Conservation (phyloP, 2,888 invertebrate species). For the Corbicula japonica region DNA sequence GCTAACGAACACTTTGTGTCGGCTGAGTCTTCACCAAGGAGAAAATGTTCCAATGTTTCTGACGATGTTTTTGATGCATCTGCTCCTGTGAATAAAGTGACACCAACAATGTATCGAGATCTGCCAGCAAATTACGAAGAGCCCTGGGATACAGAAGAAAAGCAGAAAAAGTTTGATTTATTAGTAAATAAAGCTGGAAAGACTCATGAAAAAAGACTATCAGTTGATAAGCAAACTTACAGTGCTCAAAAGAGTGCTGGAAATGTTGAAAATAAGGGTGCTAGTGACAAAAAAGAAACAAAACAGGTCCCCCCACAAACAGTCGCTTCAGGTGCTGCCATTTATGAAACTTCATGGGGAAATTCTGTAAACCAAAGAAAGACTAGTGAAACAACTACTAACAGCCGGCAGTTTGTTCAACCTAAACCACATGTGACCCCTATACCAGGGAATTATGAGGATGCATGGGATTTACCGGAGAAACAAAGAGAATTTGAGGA, state of each 20-base stretch:
- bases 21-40: background rate
- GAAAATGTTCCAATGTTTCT: constrained; percentile 25
- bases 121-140: constrained; percentile 71
- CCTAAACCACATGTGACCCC: constrained; percentile 10
- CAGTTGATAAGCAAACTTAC: constrained; percentile 26
- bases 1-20: background rate
- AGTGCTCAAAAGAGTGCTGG: background rate
- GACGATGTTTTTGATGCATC: constrained; percentile 36
- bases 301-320: background rate
- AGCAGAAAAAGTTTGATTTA: constrained; percentile 66
- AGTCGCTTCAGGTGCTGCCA: background rate
- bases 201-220: constrained; percentile 49
- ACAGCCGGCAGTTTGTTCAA: constrained; percentile 2
- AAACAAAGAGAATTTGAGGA: constrained; percentile 81
- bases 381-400: background rate
- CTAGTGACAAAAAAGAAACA: background rate
- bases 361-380: background rate
- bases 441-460: constrained; percentile 73
- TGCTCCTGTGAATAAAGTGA: constrained; percentile 5
- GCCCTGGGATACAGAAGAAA: constrained; percentile 77
- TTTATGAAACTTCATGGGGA: constrained; percentile 35
- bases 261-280: background rate
- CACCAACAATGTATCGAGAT: constrained; percentile 18
- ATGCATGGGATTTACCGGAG: constrained; percentile 81
- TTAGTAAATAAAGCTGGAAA: constrained; percentile 67